Base-by-base conservation (phyloP, 2,113 vertebrate genomes). In the Gorsachius goisagi region DNA sequence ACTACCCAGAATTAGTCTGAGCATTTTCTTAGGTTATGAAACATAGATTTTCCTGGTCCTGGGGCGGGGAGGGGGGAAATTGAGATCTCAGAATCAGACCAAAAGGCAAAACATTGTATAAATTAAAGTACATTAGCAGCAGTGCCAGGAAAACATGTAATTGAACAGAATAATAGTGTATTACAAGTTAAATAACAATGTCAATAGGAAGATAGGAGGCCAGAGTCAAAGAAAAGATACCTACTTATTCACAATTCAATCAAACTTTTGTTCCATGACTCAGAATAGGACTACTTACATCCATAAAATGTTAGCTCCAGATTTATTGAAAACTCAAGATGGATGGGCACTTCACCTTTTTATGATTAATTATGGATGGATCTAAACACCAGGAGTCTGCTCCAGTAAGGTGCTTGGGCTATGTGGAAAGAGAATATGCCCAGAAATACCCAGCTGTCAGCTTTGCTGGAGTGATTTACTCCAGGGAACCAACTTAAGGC, bases 301-400 rank as follows among this genome's bases (percentile, higher is more conserved):
- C 27, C 47, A 58, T 28, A 87, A 82, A 63, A 60, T 27, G 33
- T 84, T 81, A 35, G 60, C 26, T 78, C 27, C 33, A 78, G 8
- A 45, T 92, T 84, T 79, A 64, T 15, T 64, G 37, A 76, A 82
- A 87, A 50, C 9, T 87, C 26, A 81, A 71, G 66, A 87, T 69
- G 14, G 35, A 87, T 89, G 53, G 22, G 18, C 9, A 35, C 6
- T 87, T 95, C 56, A 78, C 39, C 30, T 32, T 92, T 90, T 89
- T 80, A 47, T 93, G 64, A 92, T 87, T 96, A 84, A 91, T 93
- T 95, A 37, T 72, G 44, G 35, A 60, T 58, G 87, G 56, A 72
- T 49, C 33, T 60, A 73, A 91, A 56, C 26, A 78, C 15, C 26
- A 90, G 52, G 30, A 87, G 50, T 52, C 12, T 84, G 83, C 60